phyloP scores from a whole-genome alignment of 1,140 invertebrate genomes.

The Antheraea mylitta region DNA sequence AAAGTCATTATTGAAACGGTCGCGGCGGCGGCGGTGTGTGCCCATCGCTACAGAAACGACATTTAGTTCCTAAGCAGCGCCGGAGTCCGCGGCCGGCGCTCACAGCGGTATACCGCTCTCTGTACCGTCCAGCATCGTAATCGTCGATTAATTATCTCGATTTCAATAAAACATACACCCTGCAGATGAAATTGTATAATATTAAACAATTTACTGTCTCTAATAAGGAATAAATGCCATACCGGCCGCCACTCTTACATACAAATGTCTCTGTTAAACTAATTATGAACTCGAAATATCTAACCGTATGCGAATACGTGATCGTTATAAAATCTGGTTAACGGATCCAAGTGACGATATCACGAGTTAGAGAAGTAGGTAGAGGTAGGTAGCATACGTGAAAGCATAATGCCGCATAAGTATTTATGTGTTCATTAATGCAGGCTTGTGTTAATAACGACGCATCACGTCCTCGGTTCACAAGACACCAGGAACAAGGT shows the following conservation, averaged over 20 bases:
- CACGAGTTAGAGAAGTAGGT: slow-evolving; percentile 4
- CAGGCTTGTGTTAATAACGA: slow-evolving; percentile 67
- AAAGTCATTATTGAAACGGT: slow-evolving; percentile 71
- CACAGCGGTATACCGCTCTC: slow-evolving; percentile 65
- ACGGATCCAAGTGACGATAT: slow-evolving; percentile 27
- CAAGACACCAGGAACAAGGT: slow-evolving; percentile 59
- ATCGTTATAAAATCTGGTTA: slow-evolving; percentile 28
- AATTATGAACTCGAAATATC: slow-evolving; percentile 52
- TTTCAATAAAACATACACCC: slow-evolving; percentile 71
- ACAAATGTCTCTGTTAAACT: slow-evolving; percentile 25
- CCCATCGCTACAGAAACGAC: slow-evolving; percentile 54
- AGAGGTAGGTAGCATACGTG: slow-evolving; percentile 32
- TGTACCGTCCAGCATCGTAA: slow-evolving; percentile 71
- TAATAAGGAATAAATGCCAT: slow-evolving; percentile 65
- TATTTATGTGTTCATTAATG: slow-evolving; percentile 75
- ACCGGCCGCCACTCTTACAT: slow-evolving; percentile 25
- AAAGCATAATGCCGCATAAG: slow-evolving; percentile 43
- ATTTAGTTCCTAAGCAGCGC: slow-evolving; percentile 51
- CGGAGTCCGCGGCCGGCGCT: slow-evolving; percentile 39
- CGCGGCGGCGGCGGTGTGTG: slow-evolving; percentile 31
- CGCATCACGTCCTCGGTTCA: slow-evolving; percentile 73
- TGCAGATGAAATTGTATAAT: slow-evolving; percentile 70
- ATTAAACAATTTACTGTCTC: slow-evolving; percentile 51
- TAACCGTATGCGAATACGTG: slow-evolving; percentile 50
- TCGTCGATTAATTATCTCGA: slow-evolving; percentile 73